These are phyloP conservation scores for Papilio glaucus DNA, from an alignment of 1,140 invertebrate species.

Conservation along the genomic window DNA sequence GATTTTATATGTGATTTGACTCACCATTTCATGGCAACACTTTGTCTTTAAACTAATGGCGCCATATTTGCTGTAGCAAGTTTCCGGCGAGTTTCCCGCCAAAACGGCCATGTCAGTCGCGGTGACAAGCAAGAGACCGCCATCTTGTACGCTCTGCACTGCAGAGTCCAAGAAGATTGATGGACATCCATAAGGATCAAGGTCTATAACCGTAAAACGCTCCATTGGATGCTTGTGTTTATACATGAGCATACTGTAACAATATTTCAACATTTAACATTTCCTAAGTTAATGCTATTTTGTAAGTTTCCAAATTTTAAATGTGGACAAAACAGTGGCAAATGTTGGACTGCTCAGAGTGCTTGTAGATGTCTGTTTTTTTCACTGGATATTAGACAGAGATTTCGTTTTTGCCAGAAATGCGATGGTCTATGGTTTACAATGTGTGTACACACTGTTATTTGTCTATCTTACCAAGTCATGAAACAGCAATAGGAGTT, in stretches of 20 bases:
- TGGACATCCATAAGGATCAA: slow-evolving; percentile 99
- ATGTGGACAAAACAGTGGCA: no score
- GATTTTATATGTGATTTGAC: slow-evolving; percentile 15
- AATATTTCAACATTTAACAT: slow-evolving; percentile 25
- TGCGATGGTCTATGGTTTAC: no score
- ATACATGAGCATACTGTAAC: slow-evolving; percentile 93
- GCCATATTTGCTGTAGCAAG: slow-evolving; percentile 97
- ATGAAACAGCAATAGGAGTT: no score
- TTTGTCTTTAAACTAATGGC: slow-evolving; percentile 93
- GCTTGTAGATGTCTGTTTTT: no score
- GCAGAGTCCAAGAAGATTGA: slow-evolving; percentile 96
- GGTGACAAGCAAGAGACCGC: slow-evolving; percentile 95
- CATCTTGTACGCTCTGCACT: slow-evolving; percentile 91
- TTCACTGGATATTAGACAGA: no score
- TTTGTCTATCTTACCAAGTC: no score
- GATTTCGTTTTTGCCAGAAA: no score
- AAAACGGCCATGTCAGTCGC: slow-evolving; percentile 99
- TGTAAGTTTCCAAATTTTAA: no score
- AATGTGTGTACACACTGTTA: no score
- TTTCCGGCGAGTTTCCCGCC: slow-evolving; percentile 97
- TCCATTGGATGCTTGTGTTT: slow-evolving; percentile 86
- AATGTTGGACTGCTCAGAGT: no score
- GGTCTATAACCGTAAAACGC: slow-evolving; percentile 95
- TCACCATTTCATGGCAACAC: slow-evolving; percentile 97
- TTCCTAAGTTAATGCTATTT: neutral